Percentiles rank a stretch among this genome's conserved stretches.
Evolutionary conservation across 2,888 invertebrate species (phyloP).

Genomic region (Molorchus minor): DNA sequence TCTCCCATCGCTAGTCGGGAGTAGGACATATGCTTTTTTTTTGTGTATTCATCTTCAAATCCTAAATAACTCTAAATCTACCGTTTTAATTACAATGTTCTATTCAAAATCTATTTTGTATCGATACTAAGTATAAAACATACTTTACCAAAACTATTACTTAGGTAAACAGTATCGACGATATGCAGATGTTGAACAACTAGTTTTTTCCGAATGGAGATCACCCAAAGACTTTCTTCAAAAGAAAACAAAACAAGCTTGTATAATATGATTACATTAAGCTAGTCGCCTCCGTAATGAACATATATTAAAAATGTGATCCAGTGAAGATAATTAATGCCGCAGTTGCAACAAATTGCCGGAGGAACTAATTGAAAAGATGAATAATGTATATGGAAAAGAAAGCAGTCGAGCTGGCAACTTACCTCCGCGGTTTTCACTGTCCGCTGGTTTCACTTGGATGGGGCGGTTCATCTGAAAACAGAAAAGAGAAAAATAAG

Average conservation of each 20-base stretch:
- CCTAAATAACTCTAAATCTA: too few relatives aligned
- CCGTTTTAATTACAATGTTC: too few relatives aligned
- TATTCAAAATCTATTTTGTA: too few relatives aligned
- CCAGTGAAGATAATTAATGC: slow-evolving; percentile 25
- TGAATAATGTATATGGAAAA: slow-evolving; percentile 44
- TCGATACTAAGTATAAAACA: too few relatives aligned
- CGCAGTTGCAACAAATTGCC: slow-evolving; percentile 36
- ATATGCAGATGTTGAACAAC: too few relatives aligned
- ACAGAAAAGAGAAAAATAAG: slow-evolving; percentile 42
- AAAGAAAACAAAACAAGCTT: not conserved
- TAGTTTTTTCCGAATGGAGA: too few relatives aligned
- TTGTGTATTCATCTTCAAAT: too few relatives aligned
- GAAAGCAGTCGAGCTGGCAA: slow-evolving; percentile 39
- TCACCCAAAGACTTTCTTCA: slow-evolving; percentile 6
- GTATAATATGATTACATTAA: not conserved
- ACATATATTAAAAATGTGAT: slow-evolving; percentile 16
- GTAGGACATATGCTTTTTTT: too few relatives aligned
- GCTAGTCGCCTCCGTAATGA: not conserved
- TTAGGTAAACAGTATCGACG: too few relatives aligned
- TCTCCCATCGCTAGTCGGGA: too few relatives aligned
- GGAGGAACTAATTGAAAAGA: slow-evolving; percentile 46
- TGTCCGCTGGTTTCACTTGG: slow-evolving; percentile 99
- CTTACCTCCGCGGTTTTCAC: slow-evolving; percentile 98
- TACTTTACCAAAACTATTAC: too few relatives aligned
- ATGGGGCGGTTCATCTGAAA: slow-evolving; percentile 99